A percentile compares a stretch with the other conserved stretches of the same genome.
Conservation (phyloP, 1,140 invertebrate genomes). For the Drosophila micromelanica region DNA sequence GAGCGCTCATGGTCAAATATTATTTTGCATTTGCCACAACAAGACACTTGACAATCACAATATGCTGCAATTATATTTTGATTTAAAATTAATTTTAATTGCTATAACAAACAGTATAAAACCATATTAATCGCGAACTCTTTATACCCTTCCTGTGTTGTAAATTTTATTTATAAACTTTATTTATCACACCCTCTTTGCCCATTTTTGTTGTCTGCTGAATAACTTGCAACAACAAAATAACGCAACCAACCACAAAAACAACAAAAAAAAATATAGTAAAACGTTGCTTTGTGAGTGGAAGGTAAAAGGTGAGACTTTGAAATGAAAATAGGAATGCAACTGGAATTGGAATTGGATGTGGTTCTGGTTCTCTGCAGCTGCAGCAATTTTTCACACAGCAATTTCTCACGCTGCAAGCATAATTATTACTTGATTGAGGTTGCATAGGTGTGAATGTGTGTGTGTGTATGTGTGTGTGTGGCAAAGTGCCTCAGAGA, state of each 20-base stretch:
- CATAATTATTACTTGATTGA: constrained; percentile 74
- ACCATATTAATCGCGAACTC: neutral
- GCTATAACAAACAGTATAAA: constrained; percentile 4
- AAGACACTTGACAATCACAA: constrained; percentile 32
- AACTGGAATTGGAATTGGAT: constrained; percentile 8
- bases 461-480: constrained; percentile 8
- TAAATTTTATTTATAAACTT: too few relatives aligned
- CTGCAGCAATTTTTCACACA: constrained; percentile 45
- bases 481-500: constrained; percentile 44
- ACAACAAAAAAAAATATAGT: constrained; percentile 15
- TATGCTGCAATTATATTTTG: constrained; percentile 27
- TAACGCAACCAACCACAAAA: neutral
- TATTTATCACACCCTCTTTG: too few relatives aligned
- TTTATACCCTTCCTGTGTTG: neutral
- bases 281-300: neutral
- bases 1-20: neutral
- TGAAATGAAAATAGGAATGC: constrained; percentile 6
- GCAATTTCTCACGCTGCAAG: constrained; percentile 49
- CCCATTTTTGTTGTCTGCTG: neutral
- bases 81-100: constrained; percentile 60
- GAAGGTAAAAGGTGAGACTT: constrained; percentile 7
- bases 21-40: constrained; percentile 8
- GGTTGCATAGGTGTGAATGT: constrained; percentile 30
- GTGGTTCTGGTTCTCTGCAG: constrained; percentile 23
- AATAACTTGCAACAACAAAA: neutral